These are phyloP conservation scores for Papilio aristodemus DNA, from an alignment of 1,140 invertebrate genomes.

Conservation along the genomic window DNA sequence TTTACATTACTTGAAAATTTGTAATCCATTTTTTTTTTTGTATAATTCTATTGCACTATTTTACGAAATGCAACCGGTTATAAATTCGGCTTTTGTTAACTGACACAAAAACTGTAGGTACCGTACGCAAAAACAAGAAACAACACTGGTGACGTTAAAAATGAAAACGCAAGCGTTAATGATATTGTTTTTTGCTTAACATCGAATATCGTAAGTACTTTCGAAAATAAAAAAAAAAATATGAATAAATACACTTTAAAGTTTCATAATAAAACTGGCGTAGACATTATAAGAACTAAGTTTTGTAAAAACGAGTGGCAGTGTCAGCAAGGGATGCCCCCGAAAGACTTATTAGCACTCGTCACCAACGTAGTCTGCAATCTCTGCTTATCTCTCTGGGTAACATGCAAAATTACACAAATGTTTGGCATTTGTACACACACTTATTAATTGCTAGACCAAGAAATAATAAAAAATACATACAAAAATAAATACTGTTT, in stretches of 20 bases:
- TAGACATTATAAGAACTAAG: no score
- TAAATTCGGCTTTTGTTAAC: slow-evolving; percentile 15
- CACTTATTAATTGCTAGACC: neutral
- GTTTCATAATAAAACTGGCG: neutral
- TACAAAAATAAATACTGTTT: slow-evolving; percentile 2
- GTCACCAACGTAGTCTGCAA: no score
- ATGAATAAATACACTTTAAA: neutral
- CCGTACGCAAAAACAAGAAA: neutral
- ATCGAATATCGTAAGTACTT: slow-evolving; percentile 8
- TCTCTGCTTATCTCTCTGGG: no score
- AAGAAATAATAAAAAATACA: neutral
- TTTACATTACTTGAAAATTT: neutral
- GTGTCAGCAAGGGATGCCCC: no score
- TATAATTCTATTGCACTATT: slow-evolving; percentile 17
- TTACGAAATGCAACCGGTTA: slow-evolving; percentile 3
- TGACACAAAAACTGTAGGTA: slow-evolving; percentile 4
- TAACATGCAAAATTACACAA: neutral
- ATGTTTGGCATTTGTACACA: neutral
- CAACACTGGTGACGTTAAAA: slow-evolving; percentile 10
- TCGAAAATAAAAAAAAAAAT: slow-evolving; percentile 1
- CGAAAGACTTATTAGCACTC: no score
- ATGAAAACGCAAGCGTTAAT: slow-evolving; percentile 6
- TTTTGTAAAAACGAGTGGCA: no score
- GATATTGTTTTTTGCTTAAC: slow-evolving; percentile 6
- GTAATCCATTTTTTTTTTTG: slow-evolving; percentile 1